Evolutionary conservation across 92 coral and sea anemone species (phyloP).

Genomic region (Galaxea fascicularis): DNA sequence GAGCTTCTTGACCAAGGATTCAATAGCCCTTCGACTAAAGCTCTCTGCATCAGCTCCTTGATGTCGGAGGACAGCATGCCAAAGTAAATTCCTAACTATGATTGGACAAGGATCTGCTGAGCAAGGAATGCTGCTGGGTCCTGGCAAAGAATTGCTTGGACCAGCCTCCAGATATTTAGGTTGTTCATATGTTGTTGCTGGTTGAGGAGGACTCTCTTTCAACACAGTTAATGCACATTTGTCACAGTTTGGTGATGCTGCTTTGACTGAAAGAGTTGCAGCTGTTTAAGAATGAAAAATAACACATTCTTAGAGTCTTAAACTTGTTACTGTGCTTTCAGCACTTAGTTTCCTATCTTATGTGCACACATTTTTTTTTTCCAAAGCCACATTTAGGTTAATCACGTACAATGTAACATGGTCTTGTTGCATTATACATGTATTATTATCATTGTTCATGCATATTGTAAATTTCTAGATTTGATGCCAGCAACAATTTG

Average conservation of each 20-base stretch:
- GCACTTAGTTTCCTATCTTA: no score
- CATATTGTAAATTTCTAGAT: no score
- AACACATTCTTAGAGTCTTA: no score
- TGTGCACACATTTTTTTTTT: background rate
- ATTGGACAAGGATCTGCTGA: conserved; percentile 99
- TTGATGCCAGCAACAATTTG: no score
- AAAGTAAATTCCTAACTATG: conserved; percentile 93
- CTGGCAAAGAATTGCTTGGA: conserved; percentile 67
- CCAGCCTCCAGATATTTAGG: conserved; percentile 69
- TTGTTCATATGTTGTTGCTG: conserved; percentile 69
- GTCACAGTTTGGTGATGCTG: conserved; percentile 76
- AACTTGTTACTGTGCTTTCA: no score
- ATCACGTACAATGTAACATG: no score
- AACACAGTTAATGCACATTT: conserved; percentile 65
- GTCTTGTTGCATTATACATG: no score
- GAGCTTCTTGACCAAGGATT: conserved; percentile 94
- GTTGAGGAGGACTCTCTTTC: conserved; percentile 67
- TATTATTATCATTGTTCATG: no score
- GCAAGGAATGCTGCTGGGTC: conserved; percentile 89
- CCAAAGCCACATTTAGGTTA: no score
- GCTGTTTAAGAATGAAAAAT: conserved; percentile 50
- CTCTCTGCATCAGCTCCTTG: conserved; percentile 94
- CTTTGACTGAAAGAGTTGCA: conserved; percentile 74
- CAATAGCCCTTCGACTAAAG: conserved; percentile 96
- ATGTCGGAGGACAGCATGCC: conserved; percentile 94